Conservation (phyloP, 2,113 vertebrate genomes). For the Scomber japonicus region DNA sequence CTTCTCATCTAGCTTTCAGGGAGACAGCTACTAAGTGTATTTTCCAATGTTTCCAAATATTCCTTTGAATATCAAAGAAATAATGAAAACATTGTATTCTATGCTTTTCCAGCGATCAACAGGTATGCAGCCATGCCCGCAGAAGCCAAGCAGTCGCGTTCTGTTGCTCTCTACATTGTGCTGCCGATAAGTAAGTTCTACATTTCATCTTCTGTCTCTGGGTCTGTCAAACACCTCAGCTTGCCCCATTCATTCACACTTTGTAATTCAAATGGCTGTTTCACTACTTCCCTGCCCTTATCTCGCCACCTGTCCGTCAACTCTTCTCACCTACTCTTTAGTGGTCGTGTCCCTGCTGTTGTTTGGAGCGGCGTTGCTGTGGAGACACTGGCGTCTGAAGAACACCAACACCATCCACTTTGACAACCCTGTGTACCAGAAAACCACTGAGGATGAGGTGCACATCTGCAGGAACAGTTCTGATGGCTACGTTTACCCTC, state of each 20-base stretch:
- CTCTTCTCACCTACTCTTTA: constrained; percentile 44
- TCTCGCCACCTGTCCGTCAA: not conserved
- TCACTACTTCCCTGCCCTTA: not conserved
- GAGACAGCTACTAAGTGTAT: no score
- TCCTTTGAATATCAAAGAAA: not conserved
- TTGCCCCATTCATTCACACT: not conserved
- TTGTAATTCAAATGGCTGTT: not conserved
- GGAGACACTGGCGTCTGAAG: constrained; percentile 89
- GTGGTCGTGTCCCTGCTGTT: constrained; percentile 80
- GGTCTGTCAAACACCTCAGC: not conserved
- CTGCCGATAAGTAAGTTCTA: constrained; percentile 87
- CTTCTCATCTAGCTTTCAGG: not conserved
- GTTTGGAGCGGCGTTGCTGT: constrained; percentile 83
- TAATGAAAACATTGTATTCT: not conserved
- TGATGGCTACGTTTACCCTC: constrained; percentile 89
- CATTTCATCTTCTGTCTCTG: not conserved
- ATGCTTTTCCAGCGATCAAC: constrained; percentile 38
- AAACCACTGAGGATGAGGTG: constrained; percentile 90
- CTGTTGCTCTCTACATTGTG: constrained; percentile 81
- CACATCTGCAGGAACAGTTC: constrained; percentile 88
- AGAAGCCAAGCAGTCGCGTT: constrained; percentile 51
- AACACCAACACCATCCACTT: constrained; percentile 94
- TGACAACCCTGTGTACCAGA: constrained; percentile 94
- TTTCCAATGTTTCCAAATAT: no score
- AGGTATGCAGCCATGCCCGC: constrained; percentile 34